A percentile compares a stretch with the other conserved stretches of the same genome.
Conservation (phyloP, 1,140 invertebrate species). For the Brachionus rubens region DNA sequence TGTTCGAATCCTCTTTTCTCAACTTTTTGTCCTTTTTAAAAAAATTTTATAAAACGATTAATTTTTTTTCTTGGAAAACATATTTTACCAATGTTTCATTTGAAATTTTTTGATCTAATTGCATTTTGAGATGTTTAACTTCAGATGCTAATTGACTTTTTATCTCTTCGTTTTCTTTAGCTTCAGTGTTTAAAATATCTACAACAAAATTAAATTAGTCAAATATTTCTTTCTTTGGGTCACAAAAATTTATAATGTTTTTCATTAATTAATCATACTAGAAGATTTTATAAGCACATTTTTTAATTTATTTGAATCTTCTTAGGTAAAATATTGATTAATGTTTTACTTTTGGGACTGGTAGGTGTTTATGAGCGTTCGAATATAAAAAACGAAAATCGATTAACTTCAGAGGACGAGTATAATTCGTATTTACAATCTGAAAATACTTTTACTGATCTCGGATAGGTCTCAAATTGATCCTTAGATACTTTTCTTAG, state of each 20-base stretch:
- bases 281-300: too few relatives aligned
- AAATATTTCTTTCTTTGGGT: background rate
- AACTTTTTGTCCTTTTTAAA: background rate
- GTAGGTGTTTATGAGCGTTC: too few relatives aligned
- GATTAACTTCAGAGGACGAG: too few relatives aligned
- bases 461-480: too few relatives aligned
- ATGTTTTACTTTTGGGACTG: too few relatives aligned
- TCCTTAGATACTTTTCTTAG: too few relatives aligned
- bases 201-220: background rate
- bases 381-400: too few relatives aligned
- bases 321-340: too few relatives aligned
- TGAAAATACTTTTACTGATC: too few relatives aligned
- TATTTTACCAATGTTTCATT: background rate
- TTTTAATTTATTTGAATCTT: too few relatives aligned
- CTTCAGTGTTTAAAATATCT: constrained; percentile 17
- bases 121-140: constrained; percentile 9
- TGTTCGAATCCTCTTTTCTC: background rate
- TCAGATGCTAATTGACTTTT: constrained; percentile 1
- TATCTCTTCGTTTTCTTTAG: constrained; percentile 31
- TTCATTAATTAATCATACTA: background rate
- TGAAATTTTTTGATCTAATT: background rate
- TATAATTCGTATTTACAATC: too few relatives aligned
- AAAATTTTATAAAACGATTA: background rate
- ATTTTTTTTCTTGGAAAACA: background rate
- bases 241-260: background rate